Percentiles rank a stretch among this genome's conserved stretches.
Conservation (phyloP, 2,888 invertebrate genomes). For the Glyphotaelius pellucidus region DNA sequence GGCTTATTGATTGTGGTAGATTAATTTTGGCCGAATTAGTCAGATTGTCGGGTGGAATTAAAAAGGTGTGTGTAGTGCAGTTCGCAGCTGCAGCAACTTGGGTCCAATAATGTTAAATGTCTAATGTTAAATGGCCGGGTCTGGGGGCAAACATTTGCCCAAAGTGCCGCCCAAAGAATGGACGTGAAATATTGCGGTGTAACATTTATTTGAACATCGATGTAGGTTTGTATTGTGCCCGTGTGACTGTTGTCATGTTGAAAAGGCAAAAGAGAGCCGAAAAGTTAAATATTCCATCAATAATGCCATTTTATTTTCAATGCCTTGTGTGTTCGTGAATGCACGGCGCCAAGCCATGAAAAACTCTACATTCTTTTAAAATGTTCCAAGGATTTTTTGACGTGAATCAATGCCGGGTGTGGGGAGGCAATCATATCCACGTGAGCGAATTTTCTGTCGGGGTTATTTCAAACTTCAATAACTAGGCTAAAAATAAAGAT, state of each 20-base stretch:
- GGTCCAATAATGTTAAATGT: slow-evolving; percentile 1
- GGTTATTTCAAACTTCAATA: too few relatives aligned
- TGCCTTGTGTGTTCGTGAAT: slow-evolving; percentile 13
- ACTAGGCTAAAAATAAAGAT: too few relatives aligned
- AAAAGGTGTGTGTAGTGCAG: not conserved
- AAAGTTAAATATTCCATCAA: slow-evolving; percentile 65
- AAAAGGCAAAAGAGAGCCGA: slow-evolving; percentile 64
- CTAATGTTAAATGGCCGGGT: slow-evolving; percentile 15
- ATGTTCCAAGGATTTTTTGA: not conserved
- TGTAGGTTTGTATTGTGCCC: slow-evolving; percentile 61
- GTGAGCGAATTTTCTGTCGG: too few relatives aligned
- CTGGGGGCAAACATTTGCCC: slow-evolving; percentile 53
- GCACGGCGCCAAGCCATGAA: slow-evolving; percentile 41
- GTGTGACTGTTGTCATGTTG: slow-evolving; percentile 62
- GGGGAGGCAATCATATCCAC: too few relatives aligned
- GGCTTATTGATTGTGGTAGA: not conserved
- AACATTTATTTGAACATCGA: slow-evolving; percentile 63
- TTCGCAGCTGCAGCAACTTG: slow-evolving; percentile 24
- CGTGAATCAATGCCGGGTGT: too few relatives aligned
- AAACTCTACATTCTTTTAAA: slow-evolving; percentile 17
- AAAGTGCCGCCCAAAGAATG: slow-evolving; percentile 62
- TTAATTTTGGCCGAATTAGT: not conserved
- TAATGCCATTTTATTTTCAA: slow-evolving; percentile 58
- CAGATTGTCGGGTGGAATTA: not conserved
- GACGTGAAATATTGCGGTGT: slow-evolving; percentile 65